Evolutionary conservation across 23 tunicate genomes (phyloP).

Genomic region (Styela clava): DNA sequence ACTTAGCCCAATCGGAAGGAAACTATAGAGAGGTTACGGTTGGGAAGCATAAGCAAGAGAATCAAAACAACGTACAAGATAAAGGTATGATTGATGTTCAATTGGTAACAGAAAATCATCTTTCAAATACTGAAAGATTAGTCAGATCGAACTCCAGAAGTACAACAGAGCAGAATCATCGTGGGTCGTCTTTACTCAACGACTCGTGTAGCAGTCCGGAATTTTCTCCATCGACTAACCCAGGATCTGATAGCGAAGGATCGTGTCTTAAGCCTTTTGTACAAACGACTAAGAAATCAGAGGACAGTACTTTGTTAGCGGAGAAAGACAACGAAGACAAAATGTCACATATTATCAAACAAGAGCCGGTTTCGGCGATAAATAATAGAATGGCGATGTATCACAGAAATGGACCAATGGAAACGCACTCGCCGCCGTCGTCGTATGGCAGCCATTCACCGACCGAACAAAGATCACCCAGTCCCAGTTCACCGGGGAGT

Average conservation of each 20-base stretch:
- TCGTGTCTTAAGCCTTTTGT: background rate
- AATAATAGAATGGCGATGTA: background rate
- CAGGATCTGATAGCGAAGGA: conserved; percentile 27
- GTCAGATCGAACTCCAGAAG: background rate
- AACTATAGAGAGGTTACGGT: background rate
- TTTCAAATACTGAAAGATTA: background rate
- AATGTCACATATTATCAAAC: conserved; percentile 23
- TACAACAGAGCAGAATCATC: background rate
- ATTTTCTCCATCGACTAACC: background rate
- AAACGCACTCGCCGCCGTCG: conserved; percentile 14
- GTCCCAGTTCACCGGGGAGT: conserved; percentile 5
- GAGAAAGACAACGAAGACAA: conserved; percentile 15
- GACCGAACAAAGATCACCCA: conserved; percentile 8
- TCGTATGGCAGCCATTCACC: conserved; percentile 14
- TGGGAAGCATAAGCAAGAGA: background rate
- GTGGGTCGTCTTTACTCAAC: background rate
- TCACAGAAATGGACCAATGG: background rate
- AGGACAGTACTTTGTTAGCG: too few relatives aligned
- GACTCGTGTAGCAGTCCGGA: background rate
- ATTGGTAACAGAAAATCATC: background rate
- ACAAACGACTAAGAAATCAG: background rate
- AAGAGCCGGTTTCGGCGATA: conserved; percentile 24
- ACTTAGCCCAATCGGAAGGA: background rate
- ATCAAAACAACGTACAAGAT: background rate
- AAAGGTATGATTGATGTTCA: conserved; percentile 19